phyloP scores from a whole-genome alignment of 2,113 vertebrate species.

The Carlito syrichta region DNA sequence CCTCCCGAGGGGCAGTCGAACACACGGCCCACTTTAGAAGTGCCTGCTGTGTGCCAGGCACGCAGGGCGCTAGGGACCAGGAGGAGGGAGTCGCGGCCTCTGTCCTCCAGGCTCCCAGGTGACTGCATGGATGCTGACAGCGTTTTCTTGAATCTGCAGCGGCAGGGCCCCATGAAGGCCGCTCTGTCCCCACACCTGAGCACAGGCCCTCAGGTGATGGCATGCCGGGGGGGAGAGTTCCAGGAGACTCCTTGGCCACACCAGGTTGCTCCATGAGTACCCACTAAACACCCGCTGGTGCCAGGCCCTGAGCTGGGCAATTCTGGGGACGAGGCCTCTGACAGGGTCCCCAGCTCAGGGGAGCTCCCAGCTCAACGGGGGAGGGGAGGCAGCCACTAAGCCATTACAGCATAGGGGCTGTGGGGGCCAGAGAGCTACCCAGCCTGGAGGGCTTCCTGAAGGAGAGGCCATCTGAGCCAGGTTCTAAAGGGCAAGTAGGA shows the following conservation, averaged over 20 bases:
- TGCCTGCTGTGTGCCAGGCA: not conserved
- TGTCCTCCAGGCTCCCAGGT: not conserved
- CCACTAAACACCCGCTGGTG: not conserved
- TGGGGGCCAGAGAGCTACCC: not conserved
- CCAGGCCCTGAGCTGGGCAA: not conserved
- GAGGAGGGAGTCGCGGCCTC: not conserved
- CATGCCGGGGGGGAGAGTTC: not conserved
- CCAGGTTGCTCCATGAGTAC: not conserved
- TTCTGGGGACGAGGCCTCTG: not conserved
- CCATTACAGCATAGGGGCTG: not conserved
- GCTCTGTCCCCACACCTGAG: not conserved
- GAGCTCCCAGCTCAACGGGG: not conserved
- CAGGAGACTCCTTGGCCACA: too few species aligned
- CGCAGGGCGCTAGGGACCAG: not conserved
- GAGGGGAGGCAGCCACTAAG: not conserved
- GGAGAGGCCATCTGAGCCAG: not conserved
- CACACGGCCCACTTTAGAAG: not conserved
- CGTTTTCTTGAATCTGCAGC: not conserved
- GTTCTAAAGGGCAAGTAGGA: not conserved
- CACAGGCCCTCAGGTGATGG: not conserved
- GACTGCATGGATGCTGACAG: not conserved
- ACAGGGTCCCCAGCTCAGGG: not conserved
- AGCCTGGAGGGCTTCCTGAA: not conserved
- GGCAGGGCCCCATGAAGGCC: not conserved
- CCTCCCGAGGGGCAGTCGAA: not conserved